Percentiles rank a stretch among this genome's conserved stretches.
phyloP scores from a whole-genome alignment of 2,113 vertebrate genomes.

The Chaenogobius annularis region DNA sequence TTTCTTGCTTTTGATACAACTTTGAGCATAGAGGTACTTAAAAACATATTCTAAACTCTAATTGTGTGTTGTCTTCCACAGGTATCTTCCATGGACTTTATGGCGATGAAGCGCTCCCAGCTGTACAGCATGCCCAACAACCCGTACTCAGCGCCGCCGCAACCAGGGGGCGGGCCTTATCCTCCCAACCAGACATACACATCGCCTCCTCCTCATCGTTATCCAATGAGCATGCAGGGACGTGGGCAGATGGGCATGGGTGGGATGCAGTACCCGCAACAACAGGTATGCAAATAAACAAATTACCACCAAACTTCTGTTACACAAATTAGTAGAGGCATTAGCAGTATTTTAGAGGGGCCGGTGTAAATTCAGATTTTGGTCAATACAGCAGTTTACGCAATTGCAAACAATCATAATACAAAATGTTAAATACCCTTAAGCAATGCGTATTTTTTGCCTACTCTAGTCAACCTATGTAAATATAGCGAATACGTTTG shows the following conservation, averaged over 20 bases:
- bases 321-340: not conserved
- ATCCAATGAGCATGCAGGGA: slow-evolving; percentile 89
- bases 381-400: no score
- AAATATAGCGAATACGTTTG: no score
- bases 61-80: slow-evolving; percentile 57
- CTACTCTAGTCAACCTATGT: no score
- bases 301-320: not conserved
- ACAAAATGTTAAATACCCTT: no score
- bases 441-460: no score
- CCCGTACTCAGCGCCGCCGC: slow-evolving; percentile 85
- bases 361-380: no score
- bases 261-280: slow-evolving; percentile 91
- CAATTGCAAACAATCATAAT: no score
- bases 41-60: not conserved
- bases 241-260: slow-evolving; percentile 86
- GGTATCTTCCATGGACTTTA: slow-evolving; percentile 94
- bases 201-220: slow-evolving; percentile 88
- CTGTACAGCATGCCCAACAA: slow-evolving; percentile 89
- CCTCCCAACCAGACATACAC: slow-evolving; percentile 87
- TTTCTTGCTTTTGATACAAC: not conserved
- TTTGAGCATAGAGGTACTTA: not conserved
- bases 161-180: slow-evolving; percentile 85
- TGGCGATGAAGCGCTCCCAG: slow-evolving; percentile 97
- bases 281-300: slow-evolving; percentile 83
- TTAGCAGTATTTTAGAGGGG: not conserved